Base-by-base conservation (phyloP, 2,888 invertebrate species). In the Oxycera nigricornis region DNA sequence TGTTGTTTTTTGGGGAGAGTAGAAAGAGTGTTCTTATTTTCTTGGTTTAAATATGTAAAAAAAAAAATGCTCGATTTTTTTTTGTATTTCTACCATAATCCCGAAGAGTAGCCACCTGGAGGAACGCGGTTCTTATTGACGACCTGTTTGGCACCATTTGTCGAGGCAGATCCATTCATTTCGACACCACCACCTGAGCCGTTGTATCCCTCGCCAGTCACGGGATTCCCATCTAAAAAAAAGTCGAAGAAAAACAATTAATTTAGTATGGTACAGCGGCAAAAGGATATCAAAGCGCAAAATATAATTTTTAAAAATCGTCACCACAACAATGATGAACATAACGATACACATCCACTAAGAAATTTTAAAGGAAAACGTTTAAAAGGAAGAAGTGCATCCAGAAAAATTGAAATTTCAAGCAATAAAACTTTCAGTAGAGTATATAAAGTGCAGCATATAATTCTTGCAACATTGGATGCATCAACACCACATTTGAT, bases 191-290 rank as follows among this genome's bases (percentile, higher is more conserved):
- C 81, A 76, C 77, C 82, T 77, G 83, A 78, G 77, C 85, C 30
- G 35, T 52, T 85, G 80, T 88, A 88, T 61, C 88, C 88, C 78
- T 86, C 86, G 41, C 88, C 88, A 77, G 88, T 88, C 74, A 88
- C 87, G 61, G 88, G 88, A 79, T 88, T 88, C 59, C 88, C 88
- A 82, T 88, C 88, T 87, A 76, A 68, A 59, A 55, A 24, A 22
- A n/a, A 74, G 20, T 39, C 9, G 59, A 61, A 70, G 20, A 26
- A 70, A 70, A 74, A 28, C 39, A n/a, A n/a, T n/a, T n/a, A n/a
- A n/a, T n/a, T n/a, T n/a, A n/a, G n/a, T n/a, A n/a, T n/a, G n/a
- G n/a, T n/a, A n/a, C n/a, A n/a, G n/a, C n/a, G n/a, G n/a, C n/a
- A n/a, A n/a, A n/a, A n/a, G n/a, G n/a, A n/a, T n/a, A n/a, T n/a